Evolutionary conservation across 2,797 vertebrate species (phyloP), one percentile per base, ranked within the genome.

Genomic region (Champsocephalus gunnari): DNA sequence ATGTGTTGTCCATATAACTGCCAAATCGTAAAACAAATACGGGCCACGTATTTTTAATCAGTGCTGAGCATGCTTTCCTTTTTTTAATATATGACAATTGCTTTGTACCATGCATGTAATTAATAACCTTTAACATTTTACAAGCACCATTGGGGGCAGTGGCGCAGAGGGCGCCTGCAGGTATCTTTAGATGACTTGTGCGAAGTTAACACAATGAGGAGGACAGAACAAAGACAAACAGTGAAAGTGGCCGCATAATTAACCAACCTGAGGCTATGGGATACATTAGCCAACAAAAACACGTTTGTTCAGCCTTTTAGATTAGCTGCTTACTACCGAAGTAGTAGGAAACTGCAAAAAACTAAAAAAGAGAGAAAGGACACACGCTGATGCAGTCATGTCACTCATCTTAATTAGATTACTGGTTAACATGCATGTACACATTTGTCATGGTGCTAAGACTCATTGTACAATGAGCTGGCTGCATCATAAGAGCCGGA

Each of bases 141-240:
- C 73, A 85, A 78, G 68, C 80, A 50, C 32, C 53, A 59, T 56
- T 87, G 75, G 81, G 67, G 83, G 81, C 67, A n/a, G 76, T 28
- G 77, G 75, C 32, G 48, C 81, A 77, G 71, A 88, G 10, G 44
- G 66, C n/a, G 86, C 89, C 91, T 45, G 77, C 50, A 54, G 93
- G 76, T 88, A 77, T 83, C 75, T 77, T 47, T 58, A 73, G 79
- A 92, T 87, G 67, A 89, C 77, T 85, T 86, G 73, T 77, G 85
- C 79, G 83, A 89, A 77, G 84, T 83, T 76, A 88, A 89, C 81
- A 89, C 80, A 87, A 75, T 73, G 88, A 91, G 80, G 85, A 82
- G 80, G 85, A 82, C 83, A 83, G 71, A 77, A 66, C 70, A 79
- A 90, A 87, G 84, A 80, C 79, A 80, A 84, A 86, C 84, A 85